Evolutionary conservation across 1,140 invertebrate species (phyloP), one percentile per base, ranked within the genome.

Genomic region (Agrilus planipennis): DNA sequence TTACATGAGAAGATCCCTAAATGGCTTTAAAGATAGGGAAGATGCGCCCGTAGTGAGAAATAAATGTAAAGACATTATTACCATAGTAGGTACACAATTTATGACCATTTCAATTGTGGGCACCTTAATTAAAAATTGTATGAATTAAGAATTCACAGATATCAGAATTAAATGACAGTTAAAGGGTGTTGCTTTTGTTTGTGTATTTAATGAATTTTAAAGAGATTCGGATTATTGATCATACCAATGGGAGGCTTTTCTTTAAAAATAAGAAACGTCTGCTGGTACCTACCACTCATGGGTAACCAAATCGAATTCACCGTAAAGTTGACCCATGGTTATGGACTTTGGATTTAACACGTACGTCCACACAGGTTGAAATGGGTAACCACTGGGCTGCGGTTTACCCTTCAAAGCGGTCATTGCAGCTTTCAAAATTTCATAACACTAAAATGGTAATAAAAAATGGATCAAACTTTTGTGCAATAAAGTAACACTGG

Each of bases 281-380:
- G n/a, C n/a, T n/a, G n/a, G n/a, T 39, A 41, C 57, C 54, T 52
- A 73, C 83, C 83, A 87, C 62, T 88, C 83, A 46, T 84, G 81
- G 1, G 83, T 84, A 14, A 80, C 70, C n/a, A 77, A 54, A 63
- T 87, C 80, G 58, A 84, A 85, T 60, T 84, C 79, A 16, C 84
- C 84, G 56, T 87, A 86, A 0, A 89, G 60, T 60, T 87, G 82
- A 1, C 81, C 81, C 75, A 86, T 84, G 2, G 82, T 85, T 27
- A 88, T 79, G 1, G 82, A 77, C 57, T 88, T 88, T 0, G 84
- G 84, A 58, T 88, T 88, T 9, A 88, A 65, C 1, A 75, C 68
- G 46, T 65, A 69, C 0, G 72, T 71, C 45, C 72, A 63, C 0
- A 79, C 76, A 0, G 68, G 53, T 7, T 69, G 63, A 57, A 83